Percentiles rank a stretch among this genome's conserved stretches.
These are phyloP conservation scores for Lagocephalus sceleratus DNA, from an alignment of 2,797 vertebrate species.

Conservation along the genomic window DNA sequence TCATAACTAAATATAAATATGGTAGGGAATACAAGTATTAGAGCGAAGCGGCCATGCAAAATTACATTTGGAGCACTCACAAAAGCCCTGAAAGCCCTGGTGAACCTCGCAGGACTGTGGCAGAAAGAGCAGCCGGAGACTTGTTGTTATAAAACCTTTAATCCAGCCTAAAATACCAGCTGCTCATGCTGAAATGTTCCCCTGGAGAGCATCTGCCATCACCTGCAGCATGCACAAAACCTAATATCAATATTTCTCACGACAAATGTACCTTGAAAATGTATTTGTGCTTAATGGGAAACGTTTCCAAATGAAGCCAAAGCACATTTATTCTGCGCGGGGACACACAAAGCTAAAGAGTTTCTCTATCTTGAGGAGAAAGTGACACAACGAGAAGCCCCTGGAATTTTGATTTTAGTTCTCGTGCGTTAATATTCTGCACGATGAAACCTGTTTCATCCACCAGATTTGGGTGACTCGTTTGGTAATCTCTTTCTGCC, in stretches of 20 bases:
- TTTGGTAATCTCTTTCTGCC: neutral
- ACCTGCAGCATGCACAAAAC: conserved; percentile 22
- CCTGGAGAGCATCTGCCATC: conserved; percentile 33
- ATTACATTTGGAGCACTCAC: conserved; percentile 67
- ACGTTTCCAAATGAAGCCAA: conserved; percentile 17
- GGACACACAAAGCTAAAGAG: conserved; percentile 7
- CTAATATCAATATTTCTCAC: conserved; percentile 28
- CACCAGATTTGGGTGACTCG: conserved; percentile 1
- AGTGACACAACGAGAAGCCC: too few species aligned
- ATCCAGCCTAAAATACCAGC: conserved; percentile 51
- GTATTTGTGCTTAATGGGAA: conserved; percentile 11
- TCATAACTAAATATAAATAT: conserved; percentile 57
- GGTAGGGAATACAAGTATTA: conserved; percentile 51
- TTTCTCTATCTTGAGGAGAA: conserved; percentile 13
- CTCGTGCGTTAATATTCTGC: too few species aligned
- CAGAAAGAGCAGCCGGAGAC: conserved; percentile 52
- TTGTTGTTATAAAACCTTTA: conserved; percentile 49
- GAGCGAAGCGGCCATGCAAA: conserved; percentile 39
- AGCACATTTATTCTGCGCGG: conserved; percentile 12
- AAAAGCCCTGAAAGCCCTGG: conserved; percentile 60
- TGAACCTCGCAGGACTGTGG: conserved; percentile 39
- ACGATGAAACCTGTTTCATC: neutral
- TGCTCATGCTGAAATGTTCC: conserved; percentile 39
- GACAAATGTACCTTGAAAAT: conserved; percentile 24
- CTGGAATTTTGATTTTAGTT: too few species aligned